These are phyloP conservation scores for Zaprionus vittiger DNA, from an alignment of 1,140 invertebrate genomes.

Conservation along the genomic window DNA sequence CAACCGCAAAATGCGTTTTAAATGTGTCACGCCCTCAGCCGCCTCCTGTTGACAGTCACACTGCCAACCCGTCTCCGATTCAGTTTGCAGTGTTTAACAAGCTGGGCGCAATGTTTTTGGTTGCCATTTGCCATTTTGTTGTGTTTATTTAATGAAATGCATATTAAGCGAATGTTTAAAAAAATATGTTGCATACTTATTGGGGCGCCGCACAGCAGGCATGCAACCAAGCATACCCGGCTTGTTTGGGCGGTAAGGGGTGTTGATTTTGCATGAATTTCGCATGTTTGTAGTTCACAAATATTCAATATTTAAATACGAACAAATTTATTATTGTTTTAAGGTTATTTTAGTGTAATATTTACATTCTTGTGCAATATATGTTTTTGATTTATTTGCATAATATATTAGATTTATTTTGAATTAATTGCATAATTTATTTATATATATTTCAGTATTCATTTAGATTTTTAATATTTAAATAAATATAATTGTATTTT, in stretches of 20 bases:
- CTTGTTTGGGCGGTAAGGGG: neutral
- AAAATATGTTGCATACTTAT: constrained; percentile 46
- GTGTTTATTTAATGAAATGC: constrained; percentile 78
- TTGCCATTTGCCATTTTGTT: constrained; percentile 48
- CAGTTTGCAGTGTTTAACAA: constrained; percentile 22
- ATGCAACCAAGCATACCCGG: neutral
- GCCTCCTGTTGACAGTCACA: neutral
- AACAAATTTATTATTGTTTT: too few relatives aligned
- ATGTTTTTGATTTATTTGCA: neutral
- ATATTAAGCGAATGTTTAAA: constrained; percentile 66
- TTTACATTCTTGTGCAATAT: neutral
- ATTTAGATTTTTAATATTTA: neutral
- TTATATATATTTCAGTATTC: neutral
- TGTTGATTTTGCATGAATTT: neutral
- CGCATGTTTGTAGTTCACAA: neutral
- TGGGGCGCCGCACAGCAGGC: neutral
- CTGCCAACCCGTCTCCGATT: neutral
- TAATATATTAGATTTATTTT: neutral
- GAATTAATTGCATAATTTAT: neutral
- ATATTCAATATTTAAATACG: neutral
- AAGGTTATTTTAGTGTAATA: too few relatives aligned
- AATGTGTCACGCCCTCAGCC: constrained; percentile 38
- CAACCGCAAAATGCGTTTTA: constrained; percentile 56
- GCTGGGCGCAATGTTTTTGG: constrained; percentile 35
- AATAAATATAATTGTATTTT: neutral